Conservation (phyloP, 2,888 invertebrate species). For the Micoletzkya japonica region DNA sequence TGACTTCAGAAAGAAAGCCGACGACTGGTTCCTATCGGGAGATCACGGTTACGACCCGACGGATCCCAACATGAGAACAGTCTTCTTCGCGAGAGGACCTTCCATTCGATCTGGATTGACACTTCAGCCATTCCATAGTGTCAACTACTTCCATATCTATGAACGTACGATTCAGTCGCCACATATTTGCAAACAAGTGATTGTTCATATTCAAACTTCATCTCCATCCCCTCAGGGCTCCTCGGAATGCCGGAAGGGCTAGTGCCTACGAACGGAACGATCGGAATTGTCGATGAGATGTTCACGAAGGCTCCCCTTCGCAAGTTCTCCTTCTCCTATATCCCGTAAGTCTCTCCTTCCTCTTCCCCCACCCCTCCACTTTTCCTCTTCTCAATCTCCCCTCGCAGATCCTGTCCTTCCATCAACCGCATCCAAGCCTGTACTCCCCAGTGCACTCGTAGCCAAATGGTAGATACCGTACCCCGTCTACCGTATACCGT, state of each 20-base stretch:
- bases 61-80: constrained; percentile 51
- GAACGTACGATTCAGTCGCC: neutral
- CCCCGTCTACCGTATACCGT: too few species aligned
- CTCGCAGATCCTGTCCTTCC: neutral
- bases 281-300: constrained; percentile 23
- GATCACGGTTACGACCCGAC: constrained; percentile 60
- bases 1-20: constrained; percentile 34
- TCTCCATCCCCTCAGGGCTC: neutral
- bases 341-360: constrained; percentile 2
- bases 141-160: constrained; percentile 42
- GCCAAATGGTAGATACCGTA: too few species aligned
- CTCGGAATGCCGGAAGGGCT: constrained; percentile 8
- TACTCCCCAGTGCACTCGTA: too few species aligned
- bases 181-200: neutral
- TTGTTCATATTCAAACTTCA: neutral
- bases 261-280: constrained; percentile 2
- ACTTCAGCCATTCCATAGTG: constrained; percentile 55
- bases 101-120: constrained; percentile 43
- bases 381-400: neutral
- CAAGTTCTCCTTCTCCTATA: neutral
- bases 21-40: constrained; percentile 41
- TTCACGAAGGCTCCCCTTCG: neutral
- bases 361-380: neutral
- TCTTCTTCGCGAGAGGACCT: constrained; percentile 59
- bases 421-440: too few species aligned